Base-by-base conservation (phyloP, 2,113 vertebrate genomes). In the Motacilla tschutschensis region DNA sequence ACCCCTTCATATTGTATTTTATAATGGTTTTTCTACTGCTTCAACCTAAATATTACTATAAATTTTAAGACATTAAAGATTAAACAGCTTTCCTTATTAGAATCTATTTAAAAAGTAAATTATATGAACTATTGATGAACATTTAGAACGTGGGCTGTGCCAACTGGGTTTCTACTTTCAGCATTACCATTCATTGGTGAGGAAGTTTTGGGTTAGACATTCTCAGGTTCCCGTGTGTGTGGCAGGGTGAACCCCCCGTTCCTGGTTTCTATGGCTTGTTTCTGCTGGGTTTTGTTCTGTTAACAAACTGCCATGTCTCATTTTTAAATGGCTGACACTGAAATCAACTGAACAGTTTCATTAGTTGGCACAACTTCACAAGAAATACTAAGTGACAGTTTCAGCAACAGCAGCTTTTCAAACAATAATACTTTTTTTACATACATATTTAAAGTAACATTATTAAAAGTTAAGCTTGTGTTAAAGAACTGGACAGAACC, bases 341-440 rank as follows among this genome's bases (percentile, higher is more conserved):
- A 86, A 82, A 83, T 67, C 36, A 69, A 70, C 83, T 91, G 64
- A 71, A 94, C 35, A 41, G 83, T 90, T 87, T 92, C 88, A 85
- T 51, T 78, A 94, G 94, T 96, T 97, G 96, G 96, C 97, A 97
- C 97, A 96, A 96, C 79, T 84, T 95, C 91, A 96, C 94, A 96
- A 84, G 92, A 96, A 96, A 97, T 95, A 96, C 95, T 96, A 95
- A 94, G 87, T 85, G 86, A 97, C 91, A 95, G 86, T 91, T 95
- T 88, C 71, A 96, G 94, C 94, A 96, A 97, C 92, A 95, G 95
- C 93, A 97, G 96, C 95, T 97, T 96, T 91, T 95, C 92, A 93
- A 97, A 97, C 90, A 92, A 60, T 92, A 97, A 95, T 94, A 96
- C 95, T 97, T 94, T 93, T 93, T 95, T 94, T 94, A 93, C 90